Conservation (phyloP, 1,140 invertebrate genomes). For the Gryllus bimaculatus region DNA sequence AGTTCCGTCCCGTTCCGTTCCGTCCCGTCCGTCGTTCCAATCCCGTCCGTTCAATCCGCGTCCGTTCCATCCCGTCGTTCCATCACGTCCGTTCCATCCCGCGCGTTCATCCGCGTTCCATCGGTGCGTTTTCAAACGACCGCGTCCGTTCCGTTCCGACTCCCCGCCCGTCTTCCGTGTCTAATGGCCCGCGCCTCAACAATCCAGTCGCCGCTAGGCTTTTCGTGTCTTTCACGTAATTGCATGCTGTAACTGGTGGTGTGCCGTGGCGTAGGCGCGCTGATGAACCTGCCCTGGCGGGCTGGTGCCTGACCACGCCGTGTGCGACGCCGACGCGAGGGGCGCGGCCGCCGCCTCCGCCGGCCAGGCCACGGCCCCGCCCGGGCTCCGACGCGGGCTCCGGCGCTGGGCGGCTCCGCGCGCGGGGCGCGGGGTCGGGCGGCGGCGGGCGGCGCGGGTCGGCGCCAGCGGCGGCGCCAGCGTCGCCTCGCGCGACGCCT, state of each 20-base stretch:
- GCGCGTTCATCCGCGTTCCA: no score
- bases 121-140: no score
- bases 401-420: conserved; percentile 21
- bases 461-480: conserved; percentile 6
- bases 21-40: neutral
- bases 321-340: conserved; percentile 17
- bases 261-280: conserved; percentile 28
- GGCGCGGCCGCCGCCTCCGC: no score
- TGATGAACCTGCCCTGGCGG: conserved; percentile 36
- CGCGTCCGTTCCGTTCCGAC: no score
- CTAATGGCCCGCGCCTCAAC: no score
- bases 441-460: conserved; percentile 22
- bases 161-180: no score
- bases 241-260: neutral
- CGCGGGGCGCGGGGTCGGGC: no score
- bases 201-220: no score
- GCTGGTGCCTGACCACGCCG: conserved; percentile 31
- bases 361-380: neutral
- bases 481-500: conserved; percentile 23
- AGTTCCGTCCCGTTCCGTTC: conserved; percentile 8
- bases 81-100: neutral
- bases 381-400: neutral
- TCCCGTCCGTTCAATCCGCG: conserved; percentile 1
- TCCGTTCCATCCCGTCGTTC: conserved; percentile 7
- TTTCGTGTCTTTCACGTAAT: neutral